Base-by-base conservation (phyloP, 1,140 invertebrate species). In the Temnothorax curvispinosus region DNA sequence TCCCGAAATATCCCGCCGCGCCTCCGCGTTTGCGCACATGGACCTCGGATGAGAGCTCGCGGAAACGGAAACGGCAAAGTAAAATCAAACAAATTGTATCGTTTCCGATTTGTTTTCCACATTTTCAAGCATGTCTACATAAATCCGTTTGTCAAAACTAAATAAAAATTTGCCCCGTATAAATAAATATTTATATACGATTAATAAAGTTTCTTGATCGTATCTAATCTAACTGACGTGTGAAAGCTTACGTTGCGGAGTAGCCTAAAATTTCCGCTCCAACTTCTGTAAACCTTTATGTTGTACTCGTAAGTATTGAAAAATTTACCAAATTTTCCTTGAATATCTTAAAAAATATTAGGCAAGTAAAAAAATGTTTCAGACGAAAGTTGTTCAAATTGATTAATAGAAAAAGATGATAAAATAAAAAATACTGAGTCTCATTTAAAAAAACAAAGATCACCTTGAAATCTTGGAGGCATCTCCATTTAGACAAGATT, bases 1-100 rank as follows among this genome's bases (percentile, higher is more conserved):
- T 62, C 67, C 44, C 58, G 85, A 89, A 90, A 90, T 77, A 89
- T 77, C 74, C 89, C 75, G 69, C 18, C 67, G 54, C 52, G 32
- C 74, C 82, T 67, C 56, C n/a, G 38, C 76, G 71, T 71, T 47
- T 47, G 52, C 60, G 27, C 58, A 32, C 27, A n/a, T 50, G 15
- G 18, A 65, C 9, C 58, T 60, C 15, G 69, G 54, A 60, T 47
- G 27, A 75, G 41, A 27, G 18, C 1, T 47, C 27, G 27, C 41
- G 67, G 21, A 62, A 82, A 82, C n/a, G 52, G 7, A 60, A 82
- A 82, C 18, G 47, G 6, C 44, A 82, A 72, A 47, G 47, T 27
- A 11, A 32, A 44, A 5, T 50, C 50, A 56, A 81, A 47, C 3
- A 58, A 72, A 72, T 52, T 13, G 35, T 50, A 32, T 69, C 21